phyloP scores from a whole-genome alignment of 2,797 vertebrate genomes.

The Myotis findleyi region DNA sequence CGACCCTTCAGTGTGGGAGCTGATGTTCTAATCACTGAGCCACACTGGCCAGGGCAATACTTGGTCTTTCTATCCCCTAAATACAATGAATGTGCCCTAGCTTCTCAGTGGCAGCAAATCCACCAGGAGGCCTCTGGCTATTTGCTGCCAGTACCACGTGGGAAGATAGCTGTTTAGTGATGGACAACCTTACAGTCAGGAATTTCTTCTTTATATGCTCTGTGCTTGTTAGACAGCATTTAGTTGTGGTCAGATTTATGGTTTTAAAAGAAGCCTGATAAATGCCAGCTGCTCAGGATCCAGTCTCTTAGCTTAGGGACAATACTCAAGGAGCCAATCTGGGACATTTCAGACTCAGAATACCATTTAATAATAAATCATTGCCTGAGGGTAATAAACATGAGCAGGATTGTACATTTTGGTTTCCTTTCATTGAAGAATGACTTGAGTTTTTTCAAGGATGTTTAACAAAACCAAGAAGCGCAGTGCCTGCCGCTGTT shows the following conservation, averaged over 20 bases:
- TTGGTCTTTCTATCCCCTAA: neutral
- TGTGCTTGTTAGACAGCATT: conserved; percentile 36
- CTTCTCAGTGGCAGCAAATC: neutral
- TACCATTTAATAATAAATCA: neutral
- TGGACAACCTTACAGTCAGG: neutral
- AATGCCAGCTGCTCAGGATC: neutral
- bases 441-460: neutral
- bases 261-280: neutral
- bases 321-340: neutral
- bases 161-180: neutral
- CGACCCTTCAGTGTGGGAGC: too few species aligned
- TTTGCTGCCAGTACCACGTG: neutral
- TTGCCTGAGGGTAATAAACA: neutral
- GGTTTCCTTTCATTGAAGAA: neutral
- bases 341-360: neutral
- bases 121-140: neutral
- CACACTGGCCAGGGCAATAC: neutral
- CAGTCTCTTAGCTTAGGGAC: neutral
- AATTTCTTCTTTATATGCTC: neutral
- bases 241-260: conserved; percentile 11
- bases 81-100: neutral
- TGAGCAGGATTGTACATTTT: neutral
- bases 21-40: too few species aligned
- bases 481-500: neutral
- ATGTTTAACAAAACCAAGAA: neutral